Percentiles rank a stretch among this genome's conserved stretches.
phyloP scores from a whole-genome alignment of 2,113 vertebrate genomes.

The Urocolius indicus region DNA sequence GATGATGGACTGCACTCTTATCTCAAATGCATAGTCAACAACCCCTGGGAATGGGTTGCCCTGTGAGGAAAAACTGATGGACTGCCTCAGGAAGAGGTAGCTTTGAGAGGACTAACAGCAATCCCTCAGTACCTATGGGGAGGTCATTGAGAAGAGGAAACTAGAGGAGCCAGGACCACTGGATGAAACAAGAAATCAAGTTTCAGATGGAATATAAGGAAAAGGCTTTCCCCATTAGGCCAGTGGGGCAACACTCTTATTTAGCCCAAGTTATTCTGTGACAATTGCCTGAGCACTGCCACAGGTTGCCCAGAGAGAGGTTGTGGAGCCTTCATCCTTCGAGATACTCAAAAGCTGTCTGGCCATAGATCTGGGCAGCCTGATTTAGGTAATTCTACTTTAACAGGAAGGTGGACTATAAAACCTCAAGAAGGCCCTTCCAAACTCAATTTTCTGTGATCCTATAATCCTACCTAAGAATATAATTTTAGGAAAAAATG shows the following conservation, averaged over 20 bases:
- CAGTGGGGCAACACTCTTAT: accelerated
- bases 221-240: background rate
- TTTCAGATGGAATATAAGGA: background rate
- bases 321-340: background rate
- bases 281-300: background rate
- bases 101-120: background rate
- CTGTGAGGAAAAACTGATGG: background rate
- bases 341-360: background rate
- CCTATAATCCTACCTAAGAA: background rate
- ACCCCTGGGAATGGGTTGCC: background rate
- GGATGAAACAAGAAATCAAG: background rate
- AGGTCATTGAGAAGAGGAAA: background rate
- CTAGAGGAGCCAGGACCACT: background rate
- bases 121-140: accelerated
- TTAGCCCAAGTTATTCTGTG: background rate
- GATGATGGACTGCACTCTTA: background rate
- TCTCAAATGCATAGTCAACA: background rate
- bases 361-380: background rate
- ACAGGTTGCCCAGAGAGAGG: background rate
- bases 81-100: background rate
- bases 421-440: background rate
- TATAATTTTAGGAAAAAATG: background rate
- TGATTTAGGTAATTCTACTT: background rate
- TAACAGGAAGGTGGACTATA: background rate
- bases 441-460: background rate